These are phyloP conservation scores for Aptenodytes patagonicus DNA, from an alignment of 2,113 vertebrate genomes.

Conservation along the genomic window DNA sequence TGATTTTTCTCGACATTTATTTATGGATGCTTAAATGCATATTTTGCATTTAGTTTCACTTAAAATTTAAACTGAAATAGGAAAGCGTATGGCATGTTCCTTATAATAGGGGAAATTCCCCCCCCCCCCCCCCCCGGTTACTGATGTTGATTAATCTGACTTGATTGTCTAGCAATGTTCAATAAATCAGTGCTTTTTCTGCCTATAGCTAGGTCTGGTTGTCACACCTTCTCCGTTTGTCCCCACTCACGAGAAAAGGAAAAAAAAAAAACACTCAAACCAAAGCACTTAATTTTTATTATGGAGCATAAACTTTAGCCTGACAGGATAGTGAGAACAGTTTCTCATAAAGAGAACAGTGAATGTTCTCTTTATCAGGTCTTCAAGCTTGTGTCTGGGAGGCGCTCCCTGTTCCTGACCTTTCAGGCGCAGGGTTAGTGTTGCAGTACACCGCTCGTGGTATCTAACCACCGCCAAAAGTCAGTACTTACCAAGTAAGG, in stretches of 20 bases:
- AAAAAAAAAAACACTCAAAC: background rate
- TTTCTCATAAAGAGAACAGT: background rate
- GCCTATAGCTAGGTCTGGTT: background rate
- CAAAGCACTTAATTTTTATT: background rate
- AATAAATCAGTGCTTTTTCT: background rate
- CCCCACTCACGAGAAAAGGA: background rate
- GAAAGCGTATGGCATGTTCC: background rate
- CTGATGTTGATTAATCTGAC: background rate
- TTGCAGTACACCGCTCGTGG: rapidly evolving
- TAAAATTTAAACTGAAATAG: background rate
- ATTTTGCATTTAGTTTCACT: background rate
- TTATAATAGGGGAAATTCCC: background rate
- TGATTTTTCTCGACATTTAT: rapidly evolving
- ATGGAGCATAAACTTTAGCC: background rate
- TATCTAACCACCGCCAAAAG: background rate
- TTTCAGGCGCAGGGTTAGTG: background rate
- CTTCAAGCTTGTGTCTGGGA: background rate
- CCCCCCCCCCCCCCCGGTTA: background rate
- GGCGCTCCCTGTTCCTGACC: background rate
- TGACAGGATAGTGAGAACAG: background rate
- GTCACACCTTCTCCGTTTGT: background rate
- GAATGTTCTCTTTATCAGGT: background rate
- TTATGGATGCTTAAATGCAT: background rate
- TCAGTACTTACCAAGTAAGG: background rate
- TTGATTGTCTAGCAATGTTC: background rate